Conservation (phyloP, 2,797 vertebrate species). For the Uromys caudimaculatus region DNA sequence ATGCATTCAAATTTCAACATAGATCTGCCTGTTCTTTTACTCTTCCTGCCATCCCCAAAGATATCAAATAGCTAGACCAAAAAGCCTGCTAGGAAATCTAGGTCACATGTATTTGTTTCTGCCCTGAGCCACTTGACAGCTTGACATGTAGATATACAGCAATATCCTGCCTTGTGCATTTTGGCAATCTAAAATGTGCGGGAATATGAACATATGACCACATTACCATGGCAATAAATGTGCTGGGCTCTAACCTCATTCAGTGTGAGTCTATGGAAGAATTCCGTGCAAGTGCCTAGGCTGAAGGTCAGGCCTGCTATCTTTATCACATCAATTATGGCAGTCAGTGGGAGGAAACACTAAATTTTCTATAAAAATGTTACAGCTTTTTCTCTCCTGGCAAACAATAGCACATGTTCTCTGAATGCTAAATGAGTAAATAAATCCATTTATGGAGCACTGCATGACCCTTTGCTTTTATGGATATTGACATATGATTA, state of each 20-base stretch:
- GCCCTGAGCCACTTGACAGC: neutral
- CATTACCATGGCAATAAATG: conserved; percentile 24
- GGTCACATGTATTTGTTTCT: conserved; percentile 49
- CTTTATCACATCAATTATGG: conserved; percentile 69
- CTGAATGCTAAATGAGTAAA: conserved; percentile 70
- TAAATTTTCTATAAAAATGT: conserved; percentile 75
- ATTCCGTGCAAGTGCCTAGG: neutral
- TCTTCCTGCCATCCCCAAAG: neutral
- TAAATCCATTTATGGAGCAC: conserved; percentile 60
- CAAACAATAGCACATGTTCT: conserved; percentile 47
- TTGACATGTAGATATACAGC: conserved; percentile 10
- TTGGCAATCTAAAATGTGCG: neutral
- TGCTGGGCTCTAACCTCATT: conserved; percentile 1
- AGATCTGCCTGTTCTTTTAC: neutral
- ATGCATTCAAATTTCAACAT: neutral
- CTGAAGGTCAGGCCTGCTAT: neutral
- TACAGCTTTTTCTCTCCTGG: conserved; percentile 61
- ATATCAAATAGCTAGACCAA: neutral
- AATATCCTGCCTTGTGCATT: neutral
- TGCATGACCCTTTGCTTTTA: conserved; percentile 37
- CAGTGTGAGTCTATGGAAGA: neutral
- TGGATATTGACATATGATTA: neutral
- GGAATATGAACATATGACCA: conserved; percentile 2
- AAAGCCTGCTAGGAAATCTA: neutral
- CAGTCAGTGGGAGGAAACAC: conserved; percentile 66